These are phyloP conservation scores for Lysandra coridon DNA, from an alignment of 2,888 invertebrate genomes.

Conservation along the genomic window DNA sequence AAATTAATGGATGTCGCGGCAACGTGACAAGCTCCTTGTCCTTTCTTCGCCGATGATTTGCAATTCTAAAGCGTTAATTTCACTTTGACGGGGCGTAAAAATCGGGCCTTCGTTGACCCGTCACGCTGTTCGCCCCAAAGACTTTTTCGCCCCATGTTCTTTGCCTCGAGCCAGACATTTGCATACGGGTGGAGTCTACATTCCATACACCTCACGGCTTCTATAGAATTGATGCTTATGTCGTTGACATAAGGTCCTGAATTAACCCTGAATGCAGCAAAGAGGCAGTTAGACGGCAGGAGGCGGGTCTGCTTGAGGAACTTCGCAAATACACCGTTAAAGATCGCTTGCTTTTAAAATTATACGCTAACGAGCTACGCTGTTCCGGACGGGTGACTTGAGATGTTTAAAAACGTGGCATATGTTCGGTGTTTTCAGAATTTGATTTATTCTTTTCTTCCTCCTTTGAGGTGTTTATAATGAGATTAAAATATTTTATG, in stretches of 20 bases:
- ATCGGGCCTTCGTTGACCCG: slow-evolving; percentile 48
- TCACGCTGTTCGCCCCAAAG: slow-evolving; percentile 40
- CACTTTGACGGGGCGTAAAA: slow-evolving; percentile 76
- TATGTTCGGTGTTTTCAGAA: not conserved
- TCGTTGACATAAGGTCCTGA: not conserved
- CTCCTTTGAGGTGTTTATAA: not conserved
- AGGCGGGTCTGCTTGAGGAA: slow-evolving; percentile 49
- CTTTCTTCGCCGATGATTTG: slow-evolving; percentile 75
- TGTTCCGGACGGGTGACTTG: slow-evolving; percentile 18
- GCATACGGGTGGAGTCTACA: slow-evolving; percentile 71
- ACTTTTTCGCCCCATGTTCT: slow-evolving; percentile 27
- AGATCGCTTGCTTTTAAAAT: slow-evolving; percentile 35
- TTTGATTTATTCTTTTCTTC: not conserved
- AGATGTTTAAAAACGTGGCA: slow-evolving; percentile 28
- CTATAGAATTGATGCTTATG: not conserved
- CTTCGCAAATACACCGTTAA: slow-evolving; percentile 32
- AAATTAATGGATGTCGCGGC: slow-evolving; percentile 67
- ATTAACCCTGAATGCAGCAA: not conserved
- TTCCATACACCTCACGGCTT: not conserved
- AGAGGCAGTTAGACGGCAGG: slow-evolving; percentile 57
- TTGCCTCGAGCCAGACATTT: slow-evolving; percentile 66
- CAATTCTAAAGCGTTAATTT: slow-evolving; percentile 78
- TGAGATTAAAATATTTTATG: not conserved
- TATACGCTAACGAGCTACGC: slow-evolving; percentile 29
- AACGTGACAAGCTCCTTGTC: slow-evolving; percentile 68